Base-by-base conservation (phyloP, 2,888 invertebrate species). In the Noctua pronuba region DNA sequence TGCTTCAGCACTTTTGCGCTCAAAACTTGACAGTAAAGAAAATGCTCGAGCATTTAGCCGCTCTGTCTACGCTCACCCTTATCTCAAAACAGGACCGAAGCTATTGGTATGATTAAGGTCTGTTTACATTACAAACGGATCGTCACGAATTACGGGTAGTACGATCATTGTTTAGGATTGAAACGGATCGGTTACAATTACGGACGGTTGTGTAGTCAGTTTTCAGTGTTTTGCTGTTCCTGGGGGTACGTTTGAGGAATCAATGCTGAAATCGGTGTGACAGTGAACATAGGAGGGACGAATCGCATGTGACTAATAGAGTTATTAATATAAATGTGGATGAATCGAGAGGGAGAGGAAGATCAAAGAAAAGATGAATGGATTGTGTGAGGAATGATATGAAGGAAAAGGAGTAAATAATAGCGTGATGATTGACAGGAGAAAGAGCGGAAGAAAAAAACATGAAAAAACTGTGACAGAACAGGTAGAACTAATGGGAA, bases 91-190 rank as follows among this genome's bases (percentile, higher is more conserved):
- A 18, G 65, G 18, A 41, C 64, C 16, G 64, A 41, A 73, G 58
- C 67, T 55, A 73, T 74, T 8, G 52, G 5, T 16, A 41, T 38
- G 38, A 64, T 85, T 79, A 46, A 65, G 82, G 65, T 18, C 10
- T n/a, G 67, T 78, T 75, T 74, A 77, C 64, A 74, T 71, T 21
- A 46, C 46, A 64, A 80, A 31, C 67, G 58, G 73, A 55, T 67
- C 71, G 64, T 28, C 52, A 24, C 21, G 28, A 41, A 31, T 69
- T 46, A 21, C 2, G 41, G 35, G 21, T 73, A 41, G 21, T 66
- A 2, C 8, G 73, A 49, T 52, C 49, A 80, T 71, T 80, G 49
- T 80, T 65, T 80, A 10, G 41, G 7, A 70, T 79, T 13, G n/a
- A 31, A 16, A 79, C 68, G 31, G 55, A n/a, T 72, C n/a, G 7